Evolutionary conservation across 2,113 vertebrate genomes (phyloP).

Genomic region (Boulengeromyrus knoepffleri): DNA sequence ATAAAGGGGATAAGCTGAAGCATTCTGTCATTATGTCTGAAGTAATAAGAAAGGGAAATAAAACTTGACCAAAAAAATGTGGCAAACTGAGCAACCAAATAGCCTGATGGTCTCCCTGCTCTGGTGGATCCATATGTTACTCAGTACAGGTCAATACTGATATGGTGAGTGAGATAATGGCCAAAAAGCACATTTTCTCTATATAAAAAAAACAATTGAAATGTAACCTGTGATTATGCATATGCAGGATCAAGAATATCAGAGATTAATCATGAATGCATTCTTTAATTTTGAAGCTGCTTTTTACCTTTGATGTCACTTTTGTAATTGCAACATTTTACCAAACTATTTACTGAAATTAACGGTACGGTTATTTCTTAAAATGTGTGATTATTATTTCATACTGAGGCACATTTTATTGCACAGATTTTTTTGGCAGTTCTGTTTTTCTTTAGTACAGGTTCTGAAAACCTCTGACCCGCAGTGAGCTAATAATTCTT

Average conservation of each 20-base stretch:
- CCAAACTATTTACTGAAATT: not conserved
- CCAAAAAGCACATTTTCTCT: not conserved
- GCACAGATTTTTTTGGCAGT: not conserved
- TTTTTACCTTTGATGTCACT: not conserved
- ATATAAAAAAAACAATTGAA: not conserved
- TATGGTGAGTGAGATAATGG: not conserved
- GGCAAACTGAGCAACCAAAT: not conserved
- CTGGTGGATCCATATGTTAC: not conserved
- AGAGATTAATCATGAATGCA: not conserved
- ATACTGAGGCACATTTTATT: not conserved
- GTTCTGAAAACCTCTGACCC: not conserved
- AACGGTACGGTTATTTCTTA: not conserved
- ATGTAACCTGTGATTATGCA: not conserved
- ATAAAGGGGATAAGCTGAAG: not conserved
- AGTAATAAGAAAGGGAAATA: not conserved
- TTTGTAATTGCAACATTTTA: not conserved
- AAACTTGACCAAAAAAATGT: not conserved
- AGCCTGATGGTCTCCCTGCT: not conserved
- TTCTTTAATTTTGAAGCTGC: not conserved
- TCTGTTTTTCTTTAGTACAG: not conserved
- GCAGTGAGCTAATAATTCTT: not conserved
- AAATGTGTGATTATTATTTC: not conserved
- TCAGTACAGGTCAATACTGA: not conserved
- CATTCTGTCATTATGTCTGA: not conserved
- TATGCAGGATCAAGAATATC: not conserved